A percentile compares a stretch with the other conserved stretches of the same genome.
Conservation (phyloP, 2,113 vertebrate species). For the Cromileptes altivelis region DNA sequence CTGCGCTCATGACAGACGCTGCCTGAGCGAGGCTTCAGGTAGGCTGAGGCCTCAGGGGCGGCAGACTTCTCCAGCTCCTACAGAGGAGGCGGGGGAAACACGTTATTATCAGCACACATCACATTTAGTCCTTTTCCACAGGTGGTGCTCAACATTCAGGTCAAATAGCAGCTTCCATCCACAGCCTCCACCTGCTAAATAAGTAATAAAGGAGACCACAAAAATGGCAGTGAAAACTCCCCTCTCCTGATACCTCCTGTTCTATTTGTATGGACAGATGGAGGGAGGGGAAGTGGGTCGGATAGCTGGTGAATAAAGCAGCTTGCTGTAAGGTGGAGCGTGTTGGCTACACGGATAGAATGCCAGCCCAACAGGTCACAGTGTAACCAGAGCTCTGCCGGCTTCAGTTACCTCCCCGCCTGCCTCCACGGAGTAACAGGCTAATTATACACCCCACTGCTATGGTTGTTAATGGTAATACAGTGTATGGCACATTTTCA, state of each 20-base stretch:
- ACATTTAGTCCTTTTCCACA: neutral
- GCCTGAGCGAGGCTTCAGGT: constrained; percentile 80
- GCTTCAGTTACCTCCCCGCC: constrained; percentile 75
- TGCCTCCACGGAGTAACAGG: constrained; percentile 53
- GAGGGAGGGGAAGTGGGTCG: constrained; percentile 19
- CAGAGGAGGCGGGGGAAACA: neutral
- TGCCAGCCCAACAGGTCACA: constrained; percentile 61
- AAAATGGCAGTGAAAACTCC: constrained; percentile 42
- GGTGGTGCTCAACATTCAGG: neutral
- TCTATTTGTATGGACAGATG: constrained; percentile 51
- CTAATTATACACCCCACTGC: constrained; percentile 79
- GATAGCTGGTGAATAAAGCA: constrained; percentile 65
- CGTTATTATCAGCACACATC: neutral
- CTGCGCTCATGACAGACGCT: constrained; percentile 73
- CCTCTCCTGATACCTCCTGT: constrained; percentile 41
- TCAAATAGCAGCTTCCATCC: neutral
- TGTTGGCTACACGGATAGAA: constrained; percentile 57
- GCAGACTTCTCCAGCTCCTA: constrained; percentile 86
- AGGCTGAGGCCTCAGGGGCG: constrained; percentile 68
- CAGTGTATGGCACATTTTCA: constrained; percentile 55
- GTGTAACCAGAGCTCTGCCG: constrained; percentile 73
- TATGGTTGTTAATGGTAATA: constrained; percentile 56
- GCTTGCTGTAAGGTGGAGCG: constrained; percentile 37
- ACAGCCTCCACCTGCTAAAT: constrained; percentile 22
- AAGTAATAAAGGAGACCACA: constrained; percentile 18